phyloP scores from a whole-genome alignment of 1,140 invertebrate genomes.

The Drosophila erecta region DNA sequence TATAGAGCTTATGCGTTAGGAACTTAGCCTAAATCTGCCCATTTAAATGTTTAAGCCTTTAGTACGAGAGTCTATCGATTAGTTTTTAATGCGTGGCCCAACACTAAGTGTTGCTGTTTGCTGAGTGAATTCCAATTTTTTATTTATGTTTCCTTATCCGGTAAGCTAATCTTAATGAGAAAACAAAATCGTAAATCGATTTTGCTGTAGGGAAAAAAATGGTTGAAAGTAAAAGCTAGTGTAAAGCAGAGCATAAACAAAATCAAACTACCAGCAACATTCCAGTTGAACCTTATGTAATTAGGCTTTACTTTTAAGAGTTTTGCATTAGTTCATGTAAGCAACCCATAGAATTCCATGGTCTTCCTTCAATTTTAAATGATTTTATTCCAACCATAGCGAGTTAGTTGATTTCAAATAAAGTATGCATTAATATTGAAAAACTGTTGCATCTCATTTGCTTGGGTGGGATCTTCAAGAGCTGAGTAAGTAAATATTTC shows the following conservation, averaged over 20 bases:
- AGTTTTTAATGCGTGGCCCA: conserved; percentile 44
- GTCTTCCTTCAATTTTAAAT: conserved; percentile 80
- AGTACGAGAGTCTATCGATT: conserved; percentile 68
- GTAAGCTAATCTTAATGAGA: conserved; percentile 68
- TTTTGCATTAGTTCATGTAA: conserved; percentile 40
- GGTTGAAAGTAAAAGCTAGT: conserved; percentile 76
- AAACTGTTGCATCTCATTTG: background rate
- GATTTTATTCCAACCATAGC: conserved; percentile 57
- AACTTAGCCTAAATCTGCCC: conserved; percentile 24
- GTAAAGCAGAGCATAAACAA: conserved; percentile 27
- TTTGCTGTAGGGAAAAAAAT: conserved; percentile 65
- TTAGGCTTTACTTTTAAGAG: conserved; percentile 40
- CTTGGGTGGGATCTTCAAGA: background rate
- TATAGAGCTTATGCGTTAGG: conserved; percentile 35
- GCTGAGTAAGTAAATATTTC: background rate
- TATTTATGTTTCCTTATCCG: conserved; percentile 70
- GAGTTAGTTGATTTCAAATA: conserved; percentile 66
- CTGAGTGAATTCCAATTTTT: conserved; percentile 56
- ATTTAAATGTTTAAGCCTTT: conserved; percentile 28
- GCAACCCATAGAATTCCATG: conserved; percentile 63
- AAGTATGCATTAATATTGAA: conserved; percentile 66
- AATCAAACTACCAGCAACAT: conserved; percentile 40
- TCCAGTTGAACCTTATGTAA: conserved; percentile 66
- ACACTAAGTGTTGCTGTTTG: conserved; percentile 74
- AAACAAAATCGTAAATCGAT: conserved; percentile 61